phyloP scores from a whole-genome alignment of 1,140 invertebrate genomes.

The Apis laboriosa region DNA sequence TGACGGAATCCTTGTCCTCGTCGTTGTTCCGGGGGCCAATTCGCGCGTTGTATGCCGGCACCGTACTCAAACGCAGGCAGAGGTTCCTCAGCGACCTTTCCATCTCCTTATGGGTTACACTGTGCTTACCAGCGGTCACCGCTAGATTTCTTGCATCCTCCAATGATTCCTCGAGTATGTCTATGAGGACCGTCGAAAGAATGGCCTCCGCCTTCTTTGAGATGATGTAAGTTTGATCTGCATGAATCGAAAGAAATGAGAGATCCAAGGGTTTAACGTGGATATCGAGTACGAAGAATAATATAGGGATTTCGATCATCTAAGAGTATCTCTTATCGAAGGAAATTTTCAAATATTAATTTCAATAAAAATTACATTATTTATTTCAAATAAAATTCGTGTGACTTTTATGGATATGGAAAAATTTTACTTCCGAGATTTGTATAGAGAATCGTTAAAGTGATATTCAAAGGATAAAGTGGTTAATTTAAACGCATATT shows the following conservation, averaged over 20 bases:
- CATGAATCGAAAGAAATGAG: neutral
- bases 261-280: neutral
- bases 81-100: slow-evolving; percentile 61
- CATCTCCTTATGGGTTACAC: slow-evolving; percentile 57
- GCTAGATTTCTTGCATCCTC: slow-evolving; percentile 59
- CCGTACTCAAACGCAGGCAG: slow-evolving; percentile 55
- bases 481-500: no score
- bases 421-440: no score
- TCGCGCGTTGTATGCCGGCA: slow-evolving; percentile 10
- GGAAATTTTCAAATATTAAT: no score
- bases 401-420: no score
- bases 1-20: neutral
- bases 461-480: no score
- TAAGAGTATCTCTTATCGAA: no score
- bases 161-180: slow-evolving; percentile 59
- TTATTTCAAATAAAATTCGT: no score
- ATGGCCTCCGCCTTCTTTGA: slow-evolving; percentile 50
- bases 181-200: slow-evolving; percentile 52
- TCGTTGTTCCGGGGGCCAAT: neutral
- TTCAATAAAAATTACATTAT: no score
- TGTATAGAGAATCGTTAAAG: no score
- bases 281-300: neutral
- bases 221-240: slow-evolving; percentile 48
- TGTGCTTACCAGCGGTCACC: slow-evolving; percentile 51
- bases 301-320: no score